A percentile compares a stretch with the other conserved stretches of the same genome.
Evolutionary conservation across 2,113 vertebrate species (phyloP).

Genomic region (Cochlearius cochlearius): DNA sequence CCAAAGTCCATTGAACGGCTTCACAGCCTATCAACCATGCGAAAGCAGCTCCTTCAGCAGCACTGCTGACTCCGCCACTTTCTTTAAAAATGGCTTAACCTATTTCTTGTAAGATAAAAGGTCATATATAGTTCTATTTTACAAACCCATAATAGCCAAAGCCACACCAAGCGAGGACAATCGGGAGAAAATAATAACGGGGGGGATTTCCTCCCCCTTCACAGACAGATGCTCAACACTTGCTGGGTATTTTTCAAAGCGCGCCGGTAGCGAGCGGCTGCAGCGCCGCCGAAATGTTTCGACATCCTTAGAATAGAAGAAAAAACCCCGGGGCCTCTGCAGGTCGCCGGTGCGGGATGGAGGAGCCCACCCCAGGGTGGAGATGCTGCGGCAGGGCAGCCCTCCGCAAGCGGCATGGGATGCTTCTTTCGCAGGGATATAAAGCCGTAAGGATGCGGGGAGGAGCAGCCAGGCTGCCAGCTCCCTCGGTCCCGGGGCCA

Average conservation of each 20-base stretch:
- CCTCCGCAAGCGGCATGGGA: fast-evolving
- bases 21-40: slow-evolving; percentile 66
- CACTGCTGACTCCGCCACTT: slow-evolving; percentile 66
- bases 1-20: slow-evolving; percentile 68
- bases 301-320: background rate
- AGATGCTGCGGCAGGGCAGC: background rate
- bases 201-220: slow-evolving; percentile 24
- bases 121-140: slow-evolving; percentile 67
- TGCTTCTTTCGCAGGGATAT: background rate
- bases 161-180: slow-evolving; percentile 49
- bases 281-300: background rate
- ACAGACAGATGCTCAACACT: slow-evolving; percentile 46
- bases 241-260: slow-evolving; percentile 45
- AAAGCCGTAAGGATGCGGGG: background rate
- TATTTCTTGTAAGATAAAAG: slow-evolving; percentile 69
- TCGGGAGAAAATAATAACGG: slow-evolving; percentile 47
- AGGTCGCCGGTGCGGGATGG: background rate
- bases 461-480: background rate
- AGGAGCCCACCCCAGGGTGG: background rate
- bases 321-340: background rate
- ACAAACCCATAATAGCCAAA: slow-evolving; percentile 61
- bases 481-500: background rate
- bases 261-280: background rate
- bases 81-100: slow-evolving; percentile 66
- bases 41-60: slow-evolving; percentile 64